Evolutionary conservation across 2,888 invertebrate species (phyloP).

Genomic region (Oligia fasciuncula): DNA sequence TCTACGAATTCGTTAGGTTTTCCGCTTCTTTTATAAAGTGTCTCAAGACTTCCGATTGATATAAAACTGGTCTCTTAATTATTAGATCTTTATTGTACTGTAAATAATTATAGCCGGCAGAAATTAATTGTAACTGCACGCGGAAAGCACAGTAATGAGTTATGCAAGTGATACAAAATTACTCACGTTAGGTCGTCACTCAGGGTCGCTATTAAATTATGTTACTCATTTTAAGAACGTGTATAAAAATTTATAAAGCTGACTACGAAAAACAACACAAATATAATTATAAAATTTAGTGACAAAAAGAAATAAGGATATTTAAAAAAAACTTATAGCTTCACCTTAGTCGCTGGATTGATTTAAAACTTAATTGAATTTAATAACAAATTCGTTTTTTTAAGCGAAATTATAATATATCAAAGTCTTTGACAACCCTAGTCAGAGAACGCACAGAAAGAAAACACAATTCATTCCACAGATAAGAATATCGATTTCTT

Average conservation of each 20-base stretch:
- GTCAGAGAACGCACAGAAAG: background rate
- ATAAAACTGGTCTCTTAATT: background rate
- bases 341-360: background rate
- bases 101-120: slow-evolving; percentile 25
- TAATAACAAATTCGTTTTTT: background rate
- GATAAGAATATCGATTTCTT: slow-evolving; percentile 60
- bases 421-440: slow-evolving; percentile 43
- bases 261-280: too few relatives aligned
- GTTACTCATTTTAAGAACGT: slow-evolving; percentile 10
- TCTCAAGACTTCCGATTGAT: background rate
- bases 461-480: slow-evolving; percentile 45
- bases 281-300: background rate
- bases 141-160: slow-evolving; percentile 35
- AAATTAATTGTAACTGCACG: slow-evolving; percentile 36
- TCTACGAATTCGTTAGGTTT: background rate
- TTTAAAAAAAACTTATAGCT: background rate
- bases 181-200: slow-evolving; percentile 22
- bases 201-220: slow-evolving; percentile 32
- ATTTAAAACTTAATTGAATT: background rate
- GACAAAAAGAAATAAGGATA: background rate
- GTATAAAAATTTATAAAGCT: background rate
- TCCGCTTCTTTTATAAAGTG: background rate
- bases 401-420: background rate
- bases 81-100: slow-evolving; percentile 23
- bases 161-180: slow-evolving; percentile 19